These are phyloP conservation scores for Smittia aterrima DNA, from an alignment of 2,888 invertebrate species.

Conservation along the genomic window DNA sequence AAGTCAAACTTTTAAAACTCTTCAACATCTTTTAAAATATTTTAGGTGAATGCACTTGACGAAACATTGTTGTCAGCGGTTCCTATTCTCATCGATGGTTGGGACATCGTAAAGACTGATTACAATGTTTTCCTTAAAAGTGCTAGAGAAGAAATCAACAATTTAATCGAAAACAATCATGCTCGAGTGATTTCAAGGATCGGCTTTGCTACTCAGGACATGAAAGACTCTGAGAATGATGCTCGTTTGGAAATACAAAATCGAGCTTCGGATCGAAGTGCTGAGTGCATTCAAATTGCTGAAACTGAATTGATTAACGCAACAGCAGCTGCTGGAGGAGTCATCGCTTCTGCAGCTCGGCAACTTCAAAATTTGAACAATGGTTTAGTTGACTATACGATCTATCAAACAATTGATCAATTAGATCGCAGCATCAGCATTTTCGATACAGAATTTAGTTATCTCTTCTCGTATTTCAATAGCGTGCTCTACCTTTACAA, in stretches of 20 bases:
- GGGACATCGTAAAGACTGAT: background rate
- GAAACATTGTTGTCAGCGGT: too few relatives aligned
- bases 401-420: background rate
- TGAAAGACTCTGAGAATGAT: slow-evolving; percentile 14
- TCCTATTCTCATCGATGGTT: background rate
- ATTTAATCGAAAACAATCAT: background rate
- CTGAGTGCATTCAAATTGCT: background rate
- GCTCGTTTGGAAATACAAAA: background rate
- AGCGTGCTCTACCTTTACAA: background rate
- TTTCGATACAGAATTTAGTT: background rate
- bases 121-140: background rate
- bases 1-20: too few relatives aligned
- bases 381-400: background rate
- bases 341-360: background rate
- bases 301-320: background rate
- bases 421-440: background rate
- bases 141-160: background rate
- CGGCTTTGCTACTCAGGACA: background rate
- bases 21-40: background rate
- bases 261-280: background rate
- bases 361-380: background rate
- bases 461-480: background rate
- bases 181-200: background rate
- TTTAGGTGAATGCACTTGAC: too few relatives aligned
- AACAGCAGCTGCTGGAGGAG: background rate